Conservation (phyloP, 1,140 invertebrate genomes). For the Lineus longissimus region DNA sequence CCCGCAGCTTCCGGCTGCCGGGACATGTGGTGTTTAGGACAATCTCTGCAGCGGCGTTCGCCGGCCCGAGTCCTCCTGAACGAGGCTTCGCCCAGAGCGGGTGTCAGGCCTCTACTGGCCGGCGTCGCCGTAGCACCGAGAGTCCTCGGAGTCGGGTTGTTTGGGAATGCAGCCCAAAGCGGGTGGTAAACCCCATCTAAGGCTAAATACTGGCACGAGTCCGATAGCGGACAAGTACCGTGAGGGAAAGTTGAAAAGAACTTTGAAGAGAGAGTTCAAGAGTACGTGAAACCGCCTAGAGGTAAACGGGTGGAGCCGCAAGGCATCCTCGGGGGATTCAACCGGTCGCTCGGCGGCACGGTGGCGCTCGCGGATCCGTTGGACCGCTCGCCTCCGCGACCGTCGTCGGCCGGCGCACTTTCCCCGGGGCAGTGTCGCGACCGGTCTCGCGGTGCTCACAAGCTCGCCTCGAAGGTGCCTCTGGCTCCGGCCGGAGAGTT, state of each 20-base stretch:
- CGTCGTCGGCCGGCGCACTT: constrained; percentile 34
- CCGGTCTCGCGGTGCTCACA: too few species aligned
- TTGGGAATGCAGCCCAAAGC: constrained; percentile 80
- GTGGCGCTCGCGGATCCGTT: not conserved
- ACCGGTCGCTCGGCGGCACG: constrained; percentile 8
- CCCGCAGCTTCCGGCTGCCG: constrained; percentile 46
- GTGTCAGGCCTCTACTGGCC: constrained; percentile 67
- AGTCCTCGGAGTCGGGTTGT: constrained; percentile 73
- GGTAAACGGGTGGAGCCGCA: constrained; percentile 44
- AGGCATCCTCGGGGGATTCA: not conserved
- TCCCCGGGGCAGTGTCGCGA: too few species aligned
- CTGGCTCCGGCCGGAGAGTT: too few species aligned
- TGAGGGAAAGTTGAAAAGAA: constrained; percentile 42
- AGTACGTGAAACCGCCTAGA: constrained; percentile 44
- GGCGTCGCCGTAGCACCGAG: constrained; percentile 54
- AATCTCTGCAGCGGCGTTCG: constrained; percentile 15
- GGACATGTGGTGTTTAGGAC: constrained; percentile 69
- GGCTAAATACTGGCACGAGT: constrained; percentile 51
- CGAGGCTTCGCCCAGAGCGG: constrained; percentile 66
- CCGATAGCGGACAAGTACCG: constrained; percentile 50
- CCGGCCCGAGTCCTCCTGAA: constrained; percentile 62
- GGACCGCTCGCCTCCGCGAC: constrained; percentile 33
- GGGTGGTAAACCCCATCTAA: constrained; percentile 24
- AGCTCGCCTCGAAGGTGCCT: too few species aligned
- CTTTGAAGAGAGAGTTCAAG: constrained; percentile 44